A percentile compares a stretch with the other conserved stretches of the same genome.
These are phyloP conservation scores for Lasiurus cinereus DNA, from an alignment of 2,113 vertebrate species.

Conservation along the genomic window DNA sequence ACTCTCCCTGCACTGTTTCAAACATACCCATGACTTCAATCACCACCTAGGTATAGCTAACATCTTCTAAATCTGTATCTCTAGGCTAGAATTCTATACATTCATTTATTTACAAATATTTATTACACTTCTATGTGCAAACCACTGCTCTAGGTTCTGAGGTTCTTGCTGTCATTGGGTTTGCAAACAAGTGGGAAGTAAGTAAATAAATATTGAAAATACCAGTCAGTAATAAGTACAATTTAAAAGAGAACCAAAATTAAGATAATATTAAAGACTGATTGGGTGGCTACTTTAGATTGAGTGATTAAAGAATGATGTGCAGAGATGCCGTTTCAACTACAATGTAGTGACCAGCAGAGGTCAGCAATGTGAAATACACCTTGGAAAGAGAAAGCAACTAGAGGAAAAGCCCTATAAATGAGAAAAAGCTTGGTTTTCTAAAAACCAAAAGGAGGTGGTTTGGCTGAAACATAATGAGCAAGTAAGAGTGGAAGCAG, in stretches of 20 bases:
- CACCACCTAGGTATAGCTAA: background rate
- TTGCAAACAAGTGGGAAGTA: background rate
- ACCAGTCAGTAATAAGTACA: background rate
- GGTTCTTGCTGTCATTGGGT: background rate
- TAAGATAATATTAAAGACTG: background rate
- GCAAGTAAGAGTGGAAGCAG: background rate
- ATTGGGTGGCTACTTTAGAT: background rate
- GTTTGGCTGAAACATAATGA: background rate
- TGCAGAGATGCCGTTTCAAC: slow-evolving; percentile 2
- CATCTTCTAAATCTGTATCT: slow-evolving; percentile 19
- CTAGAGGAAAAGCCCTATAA: background rate
- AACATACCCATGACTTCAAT: background rate
- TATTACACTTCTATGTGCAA: background rate
- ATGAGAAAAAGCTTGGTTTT: background rate
- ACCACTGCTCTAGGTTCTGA: background rate
- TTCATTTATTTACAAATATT: slow-evolving; percentile 30
- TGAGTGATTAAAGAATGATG: background rate
- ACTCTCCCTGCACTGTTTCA: background rate
- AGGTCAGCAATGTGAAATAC: background rate
- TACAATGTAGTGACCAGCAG: background rate
- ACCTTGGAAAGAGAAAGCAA: background rate
- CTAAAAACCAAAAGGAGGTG: background rate
- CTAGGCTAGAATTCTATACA: background rate
- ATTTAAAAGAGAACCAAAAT: slow-evolving; percentile 22
- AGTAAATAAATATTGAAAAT: slow-evolving; percentile 34